A percentile compares a stretch with the other conserved stretches of the same genome.
phyloP scores from a whole-genome alignment of 2,113 vertebrate genomes.

The Oryzias melastigma region DNA sequence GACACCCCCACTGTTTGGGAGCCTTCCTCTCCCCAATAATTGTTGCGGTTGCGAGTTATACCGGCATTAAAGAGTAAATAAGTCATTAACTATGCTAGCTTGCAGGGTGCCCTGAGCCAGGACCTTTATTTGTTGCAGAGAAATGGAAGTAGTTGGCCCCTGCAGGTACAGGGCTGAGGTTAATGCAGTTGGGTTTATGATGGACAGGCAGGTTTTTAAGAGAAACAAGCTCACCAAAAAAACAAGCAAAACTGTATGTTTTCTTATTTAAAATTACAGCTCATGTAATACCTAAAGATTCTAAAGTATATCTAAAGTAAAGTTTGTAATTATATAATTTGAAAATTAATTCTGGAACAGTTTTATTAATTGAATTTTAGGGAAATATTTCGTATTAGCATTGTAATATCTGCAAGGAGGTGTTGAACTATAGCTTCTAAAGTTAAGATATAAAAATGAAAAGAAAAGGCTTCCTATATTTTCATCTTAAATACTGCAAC shows the following conservation, averaged over 20 bases:
- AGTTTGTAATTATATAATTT: too few relatives aligned
- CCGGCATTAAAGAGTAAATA: conserved; percentile 79
- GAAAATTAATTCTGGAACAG: too few relatives aligned
- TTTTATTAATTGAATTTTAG: too few relatives aligned
- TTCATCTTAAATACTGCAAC: too few relatives aligned
- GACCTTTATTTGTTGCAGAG: conserved; percentile 74
- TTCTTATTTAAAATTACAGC: too few relatives aligned
- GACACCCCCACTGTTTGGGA: conserved; percentile 58
- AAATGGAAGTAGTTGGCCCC: conserved; percentile 72
- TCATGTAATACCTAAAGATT: too few relatives aligned
- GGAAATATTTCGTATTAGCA: too few relatives aligned
- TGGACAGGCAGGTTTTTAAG: conserved; percentile 45
- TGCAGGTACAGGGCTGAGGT: conserved; percentile 71
- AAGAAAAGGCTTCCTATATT: too few relatives aligned
- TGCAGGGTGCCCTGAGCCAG: conserved; percentile 64
- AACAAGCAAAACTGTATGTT: neutral
- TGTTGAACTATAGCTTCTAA: too few relatives aligned
- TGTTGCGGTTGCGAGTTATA: conserved; percentile 73
- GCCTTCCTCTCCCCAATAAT: conserved; percentile 75
- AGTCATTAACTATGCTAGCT: conserved; percentile 76
- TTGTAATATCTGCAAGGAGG: too few relatives aligned
- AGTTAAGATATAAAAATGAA: too few relatives aligned
- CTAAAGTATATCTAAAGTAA: too few relatives aligned
- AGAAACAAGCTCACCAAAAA: conserved; percentile 25
- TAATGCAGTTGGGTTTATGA: conserved; percentile 75